Conservation (phyloP, 1,140 invertebrate genomes). For the Drosophila biarmipes region DNA sequence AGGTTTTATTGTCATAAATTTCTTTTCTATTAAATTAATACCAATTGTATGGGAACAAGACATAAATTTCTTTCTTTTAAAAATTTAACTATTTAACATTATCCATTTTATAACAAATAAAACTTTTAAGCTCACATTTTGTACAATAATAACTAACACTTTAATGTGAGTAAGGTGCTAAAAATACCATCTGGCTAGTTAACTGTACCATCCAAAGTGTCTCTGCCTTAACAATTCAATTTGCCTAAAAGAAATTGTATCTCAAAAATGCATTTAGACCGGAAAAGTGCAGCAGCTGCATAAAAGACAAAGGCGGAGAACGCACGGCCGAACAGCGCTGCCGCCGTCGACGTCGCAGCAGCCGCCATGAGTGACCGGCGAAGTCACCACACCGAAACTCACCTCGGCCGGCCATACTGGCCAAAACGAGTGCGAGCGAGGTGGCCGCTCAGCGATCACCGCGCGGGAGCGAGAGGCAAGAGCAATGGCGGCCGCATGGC, state of each 20-base stretch:
- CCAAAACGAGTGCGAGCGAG: slow-evolving; percentile 43
- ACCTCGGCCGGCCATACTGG: slow-evolving; percentile 39
- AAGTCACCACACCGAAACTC: slow-evolving; percentile 57
- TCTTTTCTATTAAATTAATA: too few relatives aligned
- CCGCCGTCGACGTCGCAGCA: slow-evolving; percentile 11
- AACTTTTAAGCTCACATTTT: too few relatives aligned
- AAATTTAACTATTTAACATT: too few relatives aligned
- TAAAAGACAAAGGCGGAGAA: not conserved
- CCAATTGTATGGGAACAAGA: too few relatives aligned
- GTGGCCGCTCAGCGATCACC: slow-evolving; percentile 49
- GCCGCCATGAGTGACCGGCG: slow-evolving; percentile 21
- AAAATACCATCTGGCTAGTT: not conserved
- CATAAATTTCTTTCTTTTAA: too few relatives aligned
- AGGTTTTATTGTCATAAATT: too few relatives aligned
- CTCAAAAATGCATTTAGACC: slow-evolving; percentile 4
- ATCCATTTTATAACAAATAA: too few relatives aligned
- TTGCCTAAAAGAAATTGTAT: slow-evolving; percentile 1
- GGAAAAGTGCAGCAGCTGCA: slow-evolving; percentile 36
- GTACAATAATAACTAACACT: too few relatives aligned
- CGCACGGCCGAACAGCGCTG: slow-evolving; percentile 8
- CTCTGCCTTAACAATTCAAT: slow-evolving; percentile 22
- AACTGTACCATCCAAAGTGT: not conserved
- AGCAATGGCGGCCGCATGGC: slow-evolving; percentile 73
- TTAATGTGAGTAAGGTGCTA: not conserved
- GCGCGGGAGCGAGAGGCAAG: slow-evolving; percentile 63